Evolutionary conservation across 1,140 invertebrate genomes (phyloP).

Genomic region (Mesaphorura yosii): DNA sequence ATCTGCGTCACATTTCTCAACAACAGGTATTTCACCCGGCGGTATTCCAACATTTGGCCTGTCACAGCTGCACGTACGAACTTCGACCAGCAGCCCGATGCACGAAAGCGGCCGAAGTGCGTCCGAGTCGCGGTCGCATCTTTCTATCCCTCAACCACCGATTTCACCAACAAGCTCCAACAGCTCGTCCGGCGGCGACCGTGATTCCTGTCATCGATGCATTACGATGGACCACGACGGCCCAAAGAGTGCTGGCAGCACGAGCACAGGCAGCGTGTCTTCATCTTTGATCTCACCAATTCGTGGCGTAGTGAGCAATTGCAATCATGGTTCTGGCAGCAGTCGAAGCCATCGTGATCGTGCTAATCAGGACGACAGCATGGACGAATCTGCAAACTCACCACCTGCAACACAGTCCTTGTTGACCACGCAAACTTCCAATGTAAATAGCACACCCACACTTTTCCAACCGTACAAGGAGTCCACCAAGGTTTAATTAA

Average conservation of each 20-base stretch:
- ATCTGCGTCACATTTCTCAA: conserved; percentile 14
- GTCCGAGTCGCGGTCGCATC: conserved; percentile 1
- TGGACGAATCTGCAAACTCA: too few relatives aligned
- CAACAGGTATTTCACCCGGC: conserved; percentile 15
- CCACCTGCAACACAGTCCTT: too few relatives aligned
- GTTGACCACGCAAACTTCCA: too few relatives aligned
- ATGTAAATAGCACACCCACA: too few relatives aligned
- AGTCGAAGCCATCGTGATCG: too few relatives aligned
- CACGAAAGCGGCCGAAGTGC: background rate
- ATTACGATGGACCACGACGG: conserved; percentile 14
- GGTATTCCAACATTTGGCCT: conserved; percentile 9
- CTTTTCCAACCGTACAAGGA: conserved; percentile 31
- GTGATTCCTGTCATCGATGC: conserved; percentile 21
- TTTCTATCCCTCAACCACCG: conserved; percentile 23
- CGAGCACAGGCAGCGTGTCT: conserved; percentile 9
- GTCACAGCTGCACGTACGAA: too few relatives aligned
- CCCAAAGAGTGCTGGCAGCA: conserved; percentile 11
- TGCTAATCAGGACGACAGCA: too few relatives aligned
- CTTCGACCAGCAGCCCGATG: conserved; percentile 17
- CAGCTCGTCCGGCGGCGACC: conserved; percentile 24
- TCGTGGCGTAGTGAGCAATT: too few relatives aligned
- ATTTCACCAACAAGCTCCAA: conserved; percentile 19
- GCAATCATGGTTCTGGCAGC: too few relatives aligned
- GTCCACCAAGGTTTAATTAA: conserved; percentile 20
- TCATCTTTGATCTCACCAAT: conserved; percentile 8